Percentiles rank a stretch among this genome's conserved stretches.
Conservation (phyloP, 2,113 vertebrate genomes). For the Actenoides lindsayi region DNA sequence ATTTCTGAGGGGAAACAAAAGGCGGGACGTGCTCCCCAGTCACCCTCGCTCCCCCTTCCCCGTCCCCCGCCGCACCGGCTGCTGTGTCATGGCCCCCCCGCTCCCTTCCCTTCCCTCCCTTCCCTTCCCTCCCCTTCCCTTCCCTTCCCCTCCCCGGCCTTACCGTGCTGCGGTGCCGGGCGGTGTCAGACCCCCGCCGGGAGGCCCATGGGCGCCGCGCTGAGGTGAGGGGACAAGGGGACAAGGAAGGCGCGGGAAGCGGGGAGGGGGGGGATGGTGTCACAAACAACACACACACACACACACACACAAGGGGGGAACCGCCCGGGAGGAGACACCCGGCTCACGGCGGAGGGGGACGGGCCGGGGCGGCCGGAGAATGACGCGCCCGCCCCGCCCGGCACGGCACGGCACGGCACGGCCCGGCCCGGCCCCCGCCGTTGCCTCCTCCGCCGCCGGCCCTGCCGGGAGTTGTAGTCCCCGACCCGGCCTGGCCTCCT, state of each 20-base stretch:
- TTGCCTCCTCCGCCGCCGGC: background rate
- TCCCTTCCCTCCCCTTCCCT: too few species aligned
- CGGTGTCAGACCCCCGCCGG: background rate
- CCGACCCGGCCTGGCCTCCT: background rate
- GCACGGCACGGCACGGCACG: too few species aligned
- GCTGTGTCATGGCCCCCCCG: too few species aligned
- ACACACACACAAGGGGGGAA: background rate
- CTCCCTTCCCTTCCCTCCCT: too few species aligned
- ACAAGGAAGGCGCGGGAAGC: too few species aligned
- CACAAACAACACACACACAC: background rate
- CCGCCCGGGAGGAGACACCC: background rate
- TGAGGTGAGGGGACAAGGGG: background rate
- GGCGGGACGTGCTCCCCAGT: too few species aligned
- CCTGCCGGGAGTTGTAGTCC: conserved; percentile 45
- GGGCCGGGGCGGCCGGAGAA: background rate
- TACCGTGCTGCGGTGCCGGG: background rate
- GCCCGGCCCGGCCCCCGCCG: background rate
- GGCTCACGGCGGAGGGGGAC: conserved; percentile 1
- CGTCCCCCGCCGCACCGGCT: too few species aligned
- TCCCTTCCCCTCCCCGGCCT: background rate
- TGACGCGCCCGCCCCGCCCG: background rate
- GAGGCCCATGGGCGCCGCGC: background rate
- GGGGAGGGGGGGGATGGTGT: too few species aligned
- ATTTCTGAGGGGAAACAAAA: too few species aligned
- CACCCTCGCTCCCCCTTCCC: too few species aligned